Base-by-base conservation (phyloP, 2,113 vertebrate species). In the Bothrops jararaca region DNA sequence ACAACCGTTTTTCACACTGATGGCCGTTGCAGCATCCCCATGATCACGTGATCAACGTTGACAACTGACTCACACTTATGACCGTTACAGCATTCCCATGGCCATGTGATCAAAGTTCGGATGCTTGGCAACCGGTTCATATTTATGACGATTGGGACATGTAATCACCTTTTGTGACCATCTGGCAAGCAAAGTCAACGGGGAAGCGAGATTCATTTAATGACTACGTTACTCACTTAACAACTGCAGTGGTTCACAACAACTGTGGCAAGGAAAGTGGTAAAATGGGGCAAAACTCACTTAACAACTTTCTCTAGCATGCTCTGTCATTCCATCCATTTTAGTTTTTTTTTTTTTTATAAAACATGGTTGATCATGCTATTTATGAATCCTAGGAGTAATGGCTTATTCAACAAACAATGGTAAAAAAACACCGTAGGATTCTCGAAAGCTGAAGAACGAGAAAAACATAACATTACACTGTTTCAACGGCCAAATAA, bases 401-500 rank as follows among this genome's bases (percentile, higher is more conserved):
- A 6, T 42, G 34, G 34, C 15, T 80, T 22, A 80, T 42, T 80
- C 74, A 80, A 42, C 20, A 39, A 80, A 80, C 34, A 18, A 39
- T 80, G 34, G 34, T 39, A 39, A 80, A 80, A 56, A 80, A 39
- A 39, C 39, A 39, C 34, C 34, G 9, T 42, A 39, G 74, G 74
- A 80, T 42, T 80, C 74, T 80, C 2, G 1, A 80, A 42, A 86
- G 34, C 53, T 56, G 24, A 42, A 80, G n/a, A 29, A 42, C n/a
- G 48, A 29, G 53, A 22, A 22, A 58, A 74, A 22, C 74, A 3
- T 95, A 96, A 93, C 95, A 94, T 95, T 60, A 29, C 50, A 93
- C 13, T 0, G 1, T 95, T 91, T 94, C 93, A 97, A 97, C 90
- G 95, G 95, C 96, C 96, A 97, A 96, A 97, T 97, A 95, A 96